Percentiles rank a stretch among this genome's conserved stretches.
Conservation (phyloP, 2,888 invertebrate genomes). For the Lobophora halterata region DNA sequence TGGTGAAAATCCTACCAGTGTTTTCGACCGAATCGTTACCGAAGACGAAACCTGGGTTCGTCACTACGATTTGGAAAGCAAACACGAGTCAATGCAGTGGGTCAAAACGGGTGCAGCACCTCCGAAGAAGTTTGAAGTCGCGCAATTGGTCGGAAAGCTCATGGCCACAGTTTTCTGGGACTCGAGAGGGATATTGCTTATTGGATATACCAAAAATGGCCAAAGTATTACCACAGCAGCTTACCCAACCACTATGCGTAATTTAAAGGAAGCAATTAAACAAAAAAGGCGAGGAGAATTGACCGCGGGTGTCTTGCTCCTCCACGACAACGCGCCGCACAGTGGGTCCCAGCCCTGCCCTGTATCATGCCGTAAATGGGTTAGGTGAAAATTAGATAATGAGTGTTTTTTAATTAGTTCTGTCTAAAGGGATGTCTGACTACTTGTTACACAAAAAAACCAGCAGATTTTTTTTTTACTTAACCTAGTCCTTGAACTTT, state of each 20-base stretch:
- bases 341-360: no score
- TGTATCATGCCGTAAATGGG: no score
- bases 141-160: constrained; percentile 68
- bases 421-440: no score
- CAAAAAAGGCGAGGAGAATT: constrained; percentile 10
- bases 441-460: no score
- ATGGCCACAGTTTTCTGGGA: constrained; percentile 28
- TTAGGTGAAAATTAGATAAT: no score
- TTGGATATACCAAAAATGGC: constrained; percentile 14
- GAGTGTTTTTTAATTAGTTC: no score
- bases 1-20: constrained; percentile 11
- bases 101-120: constrained; percentile 28
- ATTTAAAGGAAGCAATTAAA: constrained; percentile 11
- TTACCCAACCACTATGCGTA: constrained; percentile 5
- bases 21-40: constrained; percentile 24
- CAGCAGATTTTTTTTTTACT: no score
- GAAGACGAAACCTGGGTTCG: constrained; percentile 35
- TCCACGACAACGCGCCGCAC: constrained; percentile 17
- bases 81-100: constrained; percentile 31
- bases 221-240: constrained; percentile 9
- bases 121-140: constrained; percentile 29
- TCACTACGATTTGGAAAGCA: constrained; percentile 33
- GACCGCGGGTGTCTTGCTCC: constrained; percentile 7
- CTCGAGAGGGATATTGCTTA: constrained; percentile 12
- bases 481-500: no score